phyloP scores from a whole-genome alignment of 2,888 invertebrate species.

The Sipha maydis region DNA sequence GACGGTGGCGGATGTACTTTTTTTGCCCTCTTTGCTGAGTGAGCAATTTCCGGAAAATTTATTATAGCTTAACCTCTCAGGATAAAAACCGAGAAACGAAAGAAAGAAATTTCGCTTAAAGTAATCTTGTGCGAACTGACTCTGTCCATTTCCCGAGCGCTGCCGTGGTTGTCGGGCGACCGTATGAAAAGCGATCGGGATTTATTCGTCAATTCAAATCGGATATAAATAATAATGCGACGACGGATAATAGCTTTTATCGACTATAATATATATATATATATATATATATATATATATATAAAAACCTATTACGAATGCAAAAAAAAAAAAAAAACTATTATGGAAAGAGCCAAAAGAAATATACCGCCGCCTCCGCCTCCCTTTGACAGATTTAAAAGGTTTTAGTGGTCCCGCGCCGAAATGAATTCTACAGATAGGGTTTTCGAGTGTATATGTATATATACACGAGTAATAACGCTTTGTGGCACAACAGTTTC shows the following conservation, averaged over 20 bases:
- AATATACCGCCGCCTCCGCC: slow-evolving; percentile 26
- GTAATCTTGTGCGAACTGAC: slow-evolving; percentile 48
- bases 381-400: slow-evolving; percentile 59
- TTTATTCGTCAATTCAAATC: slow-evolving; percentile 59
- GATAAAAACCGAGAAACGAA: slow-evolving; percentile 27
- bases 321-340: slow-evolving; percentile 45
- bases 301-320: slow-evolving; percentile 52
- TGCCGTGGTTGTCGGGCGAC: slow-evolving; percentile 6
- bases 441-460: slow-evolving; percentile 8
- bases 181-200: slow-evolving; percentile 55
- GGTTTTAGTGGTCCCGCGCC: slow-evolving; percentile 32
- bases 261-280: slow-evolving; percentile 23
- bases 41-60: slow-evolving; percentile 58
- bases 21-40: slow-evolving; percentile 21
- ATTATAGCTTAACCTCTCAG: slow-evolving; percentile 55
- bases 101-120: slow-evolving; percentile 48
- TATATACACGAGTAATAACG: slow-evolving; percentile 14
- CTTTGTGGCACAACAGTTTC: neutral
- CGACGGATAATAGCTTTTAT: slow-evolving; percentile 55
- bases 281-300: too few species aligned
- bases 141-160: neutral
- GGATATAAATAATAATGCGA: slow-evolving; percentile 59
- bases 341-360: slow-evolving; percentile 40
- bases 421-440: slow-evolving; percentile 43
- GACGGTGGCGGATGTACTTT: slow-evolving; percentile 22